phyloP scores from a whole-genome alignment of 1,140 invertebrate species.

The Cherax destructor region DNA sequence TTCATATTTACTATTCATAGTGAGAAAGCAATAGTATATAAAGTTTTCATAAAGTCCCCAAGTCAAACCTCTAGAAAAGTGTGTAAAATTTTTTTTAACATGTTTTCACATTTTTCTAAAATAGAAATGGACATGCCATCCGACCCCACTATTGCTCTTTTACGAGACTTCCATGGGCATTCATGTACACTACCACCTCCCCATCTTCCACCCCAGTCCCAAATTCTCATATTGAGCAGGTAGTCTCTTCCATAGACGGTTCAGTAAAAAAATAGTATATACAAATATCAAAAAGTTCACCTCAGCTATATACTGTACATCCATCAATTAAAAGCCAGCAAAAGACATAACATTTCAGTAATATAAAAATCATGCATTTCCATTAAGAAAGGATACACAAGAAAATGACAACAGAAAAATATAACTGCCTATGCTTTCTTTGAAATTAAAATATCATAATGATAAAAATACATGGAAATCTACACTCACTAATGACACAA shows the following conservation, averaged over 20 bases:
- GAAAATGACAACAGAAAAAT: conserved; percentile 63
- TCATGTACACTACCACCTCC: conserved; percentile 33
- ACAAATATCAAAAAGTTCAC: conserved; percentile 69
- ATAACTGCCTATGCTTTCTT: conserved; percentile 64
- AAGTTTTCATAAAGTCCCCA: conserved; percentile 67
- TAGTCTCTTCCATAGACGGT: conserved; percentile 54
- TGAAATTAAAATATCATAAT: conserved; percentile 63
- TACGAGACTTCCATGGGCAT: conserved; percentile 49
- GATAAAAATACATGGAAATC: conserved; percentile 63
- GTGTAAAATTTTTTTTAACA: conserved; percentile 64
- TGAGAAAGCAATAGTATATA: conserved; percentile 69
- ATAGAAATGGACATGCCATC: conserved; percentile 70
- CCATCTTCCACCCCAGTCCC: conserved; percentile 45
- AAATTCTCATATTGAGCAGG: conserved; percentile 37
- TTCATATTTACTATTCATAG: conserved; percentile 63
- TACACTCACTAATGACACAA: conserved; percentile 68
- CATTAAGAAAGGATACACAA: conserved; percentile 65
- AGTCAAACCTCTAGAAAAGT: conserved; percentile 70
- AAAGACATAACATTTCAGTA: conserved; percentile 60
- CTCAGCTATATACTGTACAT: conserved; percentile 67
- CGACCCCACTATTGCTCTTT: conserved; percentile 67
- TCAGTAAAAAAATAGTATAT: conserved; percentile 69
- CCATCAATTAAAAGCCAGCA: conserved; percentile 59
- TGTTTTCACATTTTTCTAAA: conserved; percentile 68
- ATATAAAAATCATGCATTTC: conserved; percentile 67